Evolutionary conservation across 2,797 vertebrate species (phyloP), one percentile per base, ranked within the genome.

Genomic region (Alauda arvensis): DNA sequence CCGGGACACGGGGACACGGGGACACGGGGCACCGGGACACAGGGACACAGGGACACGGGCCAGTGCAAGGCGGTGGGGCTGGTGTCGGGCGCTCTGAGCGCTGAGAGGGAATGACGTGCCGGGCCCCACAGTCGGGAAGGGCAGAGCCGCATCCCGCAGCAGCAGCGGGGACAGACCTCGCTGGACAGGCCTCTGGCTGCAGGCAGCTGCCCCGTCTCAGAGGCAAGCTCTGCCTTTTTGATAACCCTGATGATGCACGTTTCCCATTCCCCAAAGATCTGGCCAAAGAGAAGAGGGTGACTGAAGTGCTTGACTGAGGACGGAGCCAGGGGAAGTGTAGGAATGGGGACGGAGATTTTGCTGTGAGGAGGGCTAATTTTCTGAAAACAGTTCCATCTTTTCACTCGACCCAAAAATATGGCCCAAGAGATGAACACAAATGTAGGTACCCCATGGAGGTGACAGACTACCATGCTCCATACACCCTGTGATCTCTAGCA

Each of bases 341-440:
- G 26, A 42, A 42, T 4, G 5, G 5, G 6, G 9, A 14, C 0
- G 0, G 33, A 18, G 12, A 10, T 49, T 69, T 59, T 45, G 15
- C 31, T 31, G 12, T 33, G 19, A 34, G 25, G 12, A 67, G 14
- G 14, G 33, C 4, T 26, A 8, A 10, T 60, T 49, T 57, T 52
- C 21, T 15, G 21, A 65, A 48, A 85, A 49, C 3, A 2, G 2
- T 19, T 49, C 15, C 9, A 5, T 19, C 40, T 74, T 83, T 77
- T 68, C n/a, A 4, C 7, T 56, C 33, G 8, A 14, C 6, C 11
- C 40, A 9, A 59, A 77, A 61, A 18, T 11, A 2, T 6, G 17
- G 26, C n/a, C 65, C 29, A 39, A 40, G 59, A 49, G 39, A 31
- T 5, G 15, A 42, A 10, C 6, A 29, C 4, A 3, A 17, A 57